These are phyloP conservation scores for Lacanobia oleracea DNA, from an alignment of 2,888 invertebrate species.

Conservation along the genomic window DNA sequence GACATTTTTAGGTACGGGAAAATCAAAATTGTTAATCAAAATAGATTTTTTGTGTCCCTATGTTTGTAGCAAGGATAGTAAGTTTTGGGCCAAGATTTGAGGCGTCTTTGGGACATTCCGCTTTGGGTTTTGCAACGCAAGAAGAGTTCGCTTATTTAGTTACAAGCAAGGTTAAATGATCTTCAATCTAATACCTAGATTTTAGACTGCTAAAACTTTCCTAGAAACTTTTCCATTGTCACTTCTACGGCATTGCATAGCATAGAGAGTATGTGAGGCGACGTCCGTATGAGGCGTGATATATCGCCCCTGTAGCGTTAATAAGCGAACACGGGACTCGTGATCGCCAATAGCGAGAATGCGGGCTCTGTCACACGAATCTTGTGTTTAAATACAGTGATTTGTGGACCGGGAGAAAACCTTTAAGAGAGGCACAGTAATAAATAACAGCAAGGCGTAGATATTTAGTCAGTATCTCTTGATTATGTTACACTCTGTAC, in stretches of 20 bases:
- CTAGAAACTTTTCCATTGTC: constrained; percentile 29
- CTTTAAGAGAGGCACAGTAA: background rate
- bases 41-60: no score
- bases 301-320: constrained; percentile 89
- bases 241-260: constrained; percentile 68
- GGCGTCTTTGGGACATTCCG: no score
- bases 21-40: no score
- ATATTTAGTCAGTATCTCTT: background rate
- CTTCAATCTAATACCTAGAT: no score
- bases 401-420: constrained; percentile 10
- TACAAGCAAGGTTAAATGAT: no score
- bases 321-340: constrained; percentile 89
- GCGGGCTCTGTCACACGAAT: constrained; percentile 71
- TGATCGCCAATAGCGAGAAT: constrained; percentile 86
- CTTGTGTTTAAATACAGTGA: constrained; percentile 20
- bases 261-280: constrained; percentile 67
- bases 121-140: no score
- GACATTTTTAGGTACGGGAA: no score
- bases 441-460: background rate
- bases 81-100: no score
- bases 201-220: background rate
- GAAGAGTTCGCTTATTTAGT: no score
- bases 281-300: constrained; percentile 87
- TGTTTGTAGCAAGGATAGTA: no score
- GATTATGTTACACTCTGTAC: background rate